Evolutionary conservation across 2,113 vertebrate species (phyloP).

Genomic region (crab-eating macaque (Macaca fascicularis)): T2T-MFA8v1.1 NC_088378.1:35703001-35703500

Average conservation of each 20-base stretch:
- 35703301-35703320: background rate
- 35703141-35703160: slow-evolving; percentile 93
- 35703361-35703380: background rate
- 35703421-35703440: background rate
- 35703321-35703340: slow-evolving; percentile 17
- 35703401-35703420: background rate
- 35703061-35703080: background rate
- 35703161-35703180: slow-evolving; percentile 86
- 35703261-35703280: slow-evolving; percentile 84
- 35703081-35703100: background rate
- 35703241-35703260: slow-evolving; percentile 86
- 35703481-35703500: background rate
- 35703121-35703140: slow-evolving; percentile 83
- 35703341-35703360: background rate
- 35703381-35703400: slow-evolving; percentile 10
- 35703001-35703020: background rate
- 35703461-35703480: background rate
- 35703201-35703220: slow-evolving; percentile 95
- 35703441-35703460: background rate
- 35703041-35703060: background rate
- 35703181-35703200: slow-evolving; percentile 88
- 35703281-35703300: background rate
- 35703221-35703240: slow-evolving; percentile 94
- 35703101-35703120: slow-evolving; percentile 19
- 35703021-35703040: background rate